These are phyloP conservation scores for Potamilus streckersoni DNA, from an alignment of 1,140 invertebrate genomes.

Conservation along the genomic window DNA sequence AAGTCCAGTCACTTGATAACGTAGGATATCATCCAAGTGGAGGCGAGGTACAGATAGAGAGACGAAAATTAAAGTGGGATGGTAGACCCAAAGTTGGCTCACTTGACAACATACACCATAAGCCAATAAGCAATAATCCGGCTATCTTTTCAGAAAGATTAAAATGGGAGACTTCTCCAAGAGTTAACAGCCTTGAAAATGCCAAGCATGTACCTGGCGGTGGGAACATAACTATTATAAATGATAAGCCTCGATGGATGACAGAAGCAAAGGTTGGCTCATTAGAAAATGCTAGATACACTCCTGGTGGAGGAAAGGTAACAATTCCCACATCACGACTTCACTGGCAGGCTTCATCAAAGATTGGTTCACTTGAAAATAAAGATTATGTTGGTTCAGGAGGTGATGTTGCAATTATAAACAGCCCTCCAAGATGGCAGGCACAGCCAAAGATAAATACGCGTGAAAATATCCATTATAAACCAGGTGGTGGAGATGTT, in stretches of 20 bases:
- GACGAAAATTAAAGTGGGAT: constrained; percentile 42
- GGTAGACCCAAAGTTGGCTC: constrained; percentile 79
- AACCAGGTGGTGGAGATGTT: constrained; percentile 51
- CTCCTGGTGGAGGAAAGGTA: constrained; percentile 22
- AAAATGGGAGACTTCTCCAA: constrained; percentile 58
- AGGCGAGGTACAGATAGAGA: constrained; percentile 38
- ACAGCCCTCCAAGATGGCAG: constrained; percentile 72
- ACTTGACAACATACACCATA: constrained; percentile 85
- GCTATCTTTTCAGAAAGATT: constrained; percentile 35
- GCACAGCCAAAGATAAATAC: constrained; percentile 40
- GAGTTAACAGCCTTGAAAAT: constrained; percentile 59
- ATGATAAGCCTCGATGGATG: constrained; percentile 89
- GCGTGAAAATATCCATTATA: constrained; percentile 50
- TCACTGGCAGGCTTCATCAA: constrained; percentile 57
- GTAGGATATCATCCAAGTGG: constrained; percentile 39
- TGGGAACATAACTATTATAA: constrained; percentile 60
- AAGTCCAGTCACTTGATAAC: constrained; percentile 49
- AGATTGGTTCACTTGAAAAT: constrained; percentile 91
- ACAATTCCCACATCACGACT: constrained; percentile 5
- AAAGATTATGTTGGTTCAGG: constrained; percentile 72
- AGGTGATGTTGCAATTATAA: constrained; percentile 60
- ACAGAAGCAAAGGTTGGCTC: constrained; percentile 61
- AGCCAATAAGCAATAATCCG: constrained; percentile 32
- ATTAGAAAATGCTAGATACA: constrained; percentile 49
- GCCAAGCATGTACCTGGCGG: constrained; percentile 46